These are phyloP conservation scores for Lepidurus apus DNA, from an alignment of 1,140 invertebrate species.

Conservation along the genomic window DNA sequence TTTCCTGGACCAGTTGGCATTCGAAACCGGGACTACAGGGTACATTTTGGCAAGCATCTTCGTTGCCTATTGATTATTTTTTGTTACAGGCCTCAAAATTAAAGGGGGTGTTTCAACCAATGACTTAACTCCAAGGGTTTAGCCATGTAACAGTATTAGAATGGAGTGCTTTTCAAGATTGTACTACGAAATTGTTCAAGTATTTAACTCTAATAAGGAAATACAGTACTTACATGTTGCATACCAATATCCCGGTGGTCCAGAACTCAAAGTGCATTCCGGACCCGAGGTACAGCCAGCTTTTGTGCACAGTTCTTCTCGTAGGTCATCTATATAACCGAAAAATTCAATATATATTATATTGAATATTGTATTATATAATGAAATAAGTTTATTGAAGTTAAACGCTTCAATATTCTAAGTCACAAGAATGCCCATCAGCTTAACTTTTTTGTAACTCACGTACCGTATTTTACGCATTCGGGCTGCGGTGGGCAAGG, in stretches of 20 bases:
- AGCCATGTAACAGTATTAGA: background rate
- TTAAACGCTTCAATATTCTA: too few relatives aligned
- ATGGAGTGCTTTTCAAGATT: too few relatives aligned
- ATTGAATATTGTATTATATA: too few relatives aligned
- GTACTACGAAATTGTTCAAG: too few relatives aligned
- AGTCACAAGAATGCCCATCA: too few relatives aligned
- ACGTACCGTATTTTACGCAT: background rate
- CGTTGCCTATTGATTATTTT: background rate
- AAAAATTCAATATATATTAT: too few relatives aligned
- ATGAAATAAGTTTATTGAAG: too few relatives aligned
- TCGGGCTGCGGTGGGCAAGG: background rate
- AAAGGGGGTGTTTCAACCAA: background rate
- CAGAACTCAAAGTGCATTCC: background rate
- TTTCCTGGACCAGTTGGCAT: background rate
- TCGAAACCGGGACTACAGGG: background rate
- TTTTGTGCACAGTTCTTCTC: background rate
- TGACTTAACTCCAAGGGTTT: background rate
- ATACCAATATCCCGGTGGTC: background rate
- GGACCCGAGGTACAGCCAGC: slow-evolving; percentile 9
- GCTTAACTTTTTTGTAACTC: background rate
- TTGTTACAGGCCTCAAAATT: background rate
- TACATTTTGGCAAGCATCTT: background rate
- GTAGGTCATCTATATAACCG: background rate
- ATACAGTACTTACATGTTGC: background rate
- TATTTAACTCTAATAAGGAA: too few relatives aligned